Conservation (phyloP, 2,113 vertebrate genomes). For the Galemys pyrenaicus region DNA sequence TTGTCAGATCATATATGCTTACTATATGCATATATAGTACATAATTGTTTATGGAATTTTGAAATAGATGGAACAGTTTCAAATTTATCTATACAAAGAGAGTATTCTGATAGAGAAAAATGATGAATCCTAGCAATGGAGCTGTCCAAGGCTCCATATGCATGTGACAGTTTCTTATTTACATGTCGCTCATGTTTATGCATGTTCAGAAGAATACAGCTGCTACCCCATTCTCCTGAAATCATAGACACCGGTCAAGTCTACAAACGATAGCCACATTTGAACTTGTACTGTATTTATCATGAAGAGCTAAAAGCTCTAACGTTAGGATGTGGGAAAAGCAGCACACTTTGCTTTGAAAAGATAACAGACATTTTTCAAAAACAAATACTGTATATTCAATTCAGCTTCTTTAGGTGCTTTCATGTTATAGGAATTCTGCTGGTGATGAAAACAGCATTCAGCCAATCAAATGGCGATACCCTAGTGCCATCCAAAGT, state of each 20-base stretch:
- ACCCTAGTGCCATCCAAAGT: slow-evolving; percentile 71
- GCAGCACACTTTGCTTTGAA: slow-evolving; percentile 72
- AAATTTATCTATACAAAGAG: slow-evolving; percentile 50
- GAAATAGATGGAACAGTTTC: slow-evolving; percentile 60
- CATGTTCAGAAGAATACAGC: slow-evolving; percentile 78
- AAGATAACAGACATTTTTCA: slow-evolving; percentile 63
- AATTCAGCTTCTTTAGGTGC: slow-evolving; percentile 72
- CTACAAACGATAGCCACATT: slow-evolving; percentile 43
- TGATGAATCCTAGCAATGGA: neutral
- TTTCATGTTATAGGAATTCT: slow-evolving; percentile 85
- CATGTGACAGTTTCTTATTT: slow-evolving; percentile 78
- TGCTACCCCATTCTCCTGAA: slow-evolving; percentile 77
- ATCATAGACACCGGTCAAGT: slow-evolving; percentile 65
- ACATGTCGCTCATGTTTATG: slow-evolving; percentile 82
- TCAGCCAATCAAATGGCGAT: slow-evolving; percentile 84
- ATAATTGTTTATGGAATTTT: slow-evolving; percentile 50
- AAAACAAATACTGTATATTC: slow-evolving; percentile 77
- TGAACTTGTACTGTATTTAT: slow-evolving; percentile 70
- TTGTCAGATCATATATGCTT: slow-evolving; percentile 4
- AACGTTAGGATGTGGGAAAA: neutral
- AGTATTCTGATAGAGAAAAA: slow-evolving; percentile 57
- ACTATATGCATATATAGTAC: slow-evolving; percentile 40
- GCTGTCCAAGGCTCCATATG: slow-evolving; percentile 57
- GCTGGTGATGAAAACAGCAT: slow-evolving; percentile 82
- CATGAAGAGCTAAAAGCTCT: slow-evolving; percentile 55